Percentiles rank a stretch among this genome's conserved stretches.
Evolutionary conservation across 2,113 vertebrate genomes (phyloP).

Genomic region (Corythoichthys haematopterus): DNA sequence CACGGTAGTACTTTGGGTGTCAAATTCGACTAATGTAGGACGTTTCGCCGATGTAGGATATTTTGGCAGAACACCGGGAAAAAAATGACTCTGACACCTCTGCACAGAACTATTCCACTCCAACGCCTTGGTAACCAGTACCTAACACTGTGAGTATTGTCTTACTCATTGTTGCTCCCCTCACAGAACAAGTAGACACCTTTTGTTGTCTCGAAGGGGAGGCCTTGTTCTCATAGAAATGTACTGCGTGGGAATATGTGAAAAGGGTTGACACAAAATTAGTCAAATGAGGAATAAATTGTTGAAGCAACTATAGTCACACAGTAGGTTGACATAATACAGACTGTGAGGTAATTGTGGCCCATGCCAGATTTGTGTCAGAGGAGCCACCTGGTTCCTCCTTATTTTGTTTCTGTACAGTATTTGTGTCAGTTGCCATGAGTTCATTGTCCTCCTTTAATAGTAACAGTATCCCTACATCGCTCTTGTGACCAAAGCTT

Average conservation of each 20-base stretch:
- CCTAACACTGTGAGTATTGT: constrained; percentile 39
- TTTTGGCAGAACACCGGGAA: no score
- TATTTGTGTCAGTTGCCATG: neutral
- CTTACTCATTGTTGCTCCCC: constrained; percentile 34
- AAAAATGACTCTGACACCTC: neutral
- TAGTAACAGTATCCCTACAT: neutral
- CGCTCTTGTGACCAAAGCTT: constrained; percentile 22
- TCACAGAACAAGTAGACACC: constrained; percentile 32
- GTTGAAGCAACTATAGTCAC: neutral
- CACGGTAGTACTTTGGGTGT: no score
- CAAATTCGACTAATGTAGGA: no score
- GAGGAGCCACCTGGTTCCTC: neutral
- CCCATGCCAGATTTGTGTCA: constrained; percentile 25
- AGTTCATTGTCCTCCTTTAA: constrained; percentile 6
- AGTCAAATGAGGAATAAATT: neutral
- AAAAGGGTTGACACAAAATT: neutral
- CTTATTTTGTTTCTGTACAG: constrained; percentile 1
- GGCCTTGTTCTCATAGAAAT: constrained; percentile 61
- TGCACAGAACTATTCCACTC: neutral
- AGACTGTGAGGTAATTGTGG: constrained; percentile 3
- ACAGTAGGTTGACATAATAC: neutral
- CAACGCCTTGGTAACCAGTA: constrained; percentile 27
- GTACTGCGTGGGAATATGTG: constrained; percentile 33
- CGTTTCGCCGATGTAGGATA: no score
- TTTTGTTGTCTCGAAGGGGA: constrained; percentile 56